These are phyloP conservation scores for Micrasema longulum DNA, from an alignment of 1,140 invertebrate species.

Conservation along the genomic window DNA sequence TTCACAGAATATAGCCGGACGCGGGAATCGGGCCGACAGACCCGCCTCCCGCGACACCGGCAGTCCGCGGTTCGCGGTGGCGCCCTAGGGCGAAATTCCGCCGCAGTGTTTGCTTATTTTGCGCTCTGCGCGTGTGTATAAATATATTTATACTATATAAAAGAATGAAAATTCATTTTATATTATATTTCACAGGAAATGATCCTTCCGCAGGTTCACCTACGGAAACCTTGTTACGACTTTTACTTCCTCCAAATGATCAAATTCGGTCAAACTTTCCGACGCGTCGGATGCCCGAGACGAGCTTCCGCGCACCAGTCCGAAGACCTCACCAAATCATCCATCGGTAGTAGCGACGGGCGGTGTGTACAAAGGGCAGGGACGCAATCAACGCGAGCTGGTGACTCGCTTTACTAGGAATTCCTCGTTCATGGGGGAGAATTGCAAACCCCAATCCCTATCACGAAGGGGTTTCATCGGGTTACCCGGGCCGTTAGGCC, in stretches of 20 bases:
- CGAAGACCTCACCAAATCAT: slow-evolving; percentile 82
- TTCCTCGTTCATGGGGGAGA: slow-evolving; percentile 88
- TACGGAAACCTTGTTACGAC: slow-evolving; percentile 91
- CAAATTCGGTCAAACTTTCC: slow-evolving; percentile 78
- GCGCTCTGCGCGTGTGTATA: not conserved
- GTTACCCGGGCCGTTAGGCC: slow-evolving; percentile 80
- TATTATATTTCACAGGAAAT: slow-evolving; percentile 66
- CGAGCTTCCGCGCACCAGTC: slow-evolving; percentile 71
- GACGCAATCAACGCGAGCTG: slow-evolving; percentile 88
- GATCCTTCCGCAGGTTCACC: slow-evolving; percentile 90
- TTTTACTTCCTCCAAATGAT: slow-evolving; percentile 87
- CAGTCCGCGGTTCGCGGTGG: slow-evolving; percentile 12
- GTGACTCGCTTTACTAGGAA: slow-evolving; percentile 90
- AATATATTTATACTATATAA: not conserved
- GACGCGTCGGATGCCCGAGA: slow-evolving; percentile 66
- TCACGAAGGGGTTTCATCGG: slow-evolving; percentile 82
- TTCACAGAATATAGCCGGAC: not conserved
- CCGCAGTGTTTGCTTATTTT: not conserved
- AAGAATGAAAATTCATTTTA: too few relatives aligned
- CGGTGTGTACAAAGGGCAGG: slow-evolving; percentile 91
- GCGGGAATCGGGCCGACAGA: not conserved
- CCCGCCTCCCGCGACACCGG: slow-evolving; percentile 7
- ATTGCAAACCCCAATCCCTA: slow-evolving; percentile 87
- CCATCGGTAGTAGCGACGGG: slow-evolving; percentile 92
- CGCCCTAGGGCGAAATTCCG: slow-evolving; percentile 31